These are phyloP conservation scores for Trichogramma evanescens DNA, from an alignment of 2,888 invertebrate species.

Conservation along the genomic window DNA sequence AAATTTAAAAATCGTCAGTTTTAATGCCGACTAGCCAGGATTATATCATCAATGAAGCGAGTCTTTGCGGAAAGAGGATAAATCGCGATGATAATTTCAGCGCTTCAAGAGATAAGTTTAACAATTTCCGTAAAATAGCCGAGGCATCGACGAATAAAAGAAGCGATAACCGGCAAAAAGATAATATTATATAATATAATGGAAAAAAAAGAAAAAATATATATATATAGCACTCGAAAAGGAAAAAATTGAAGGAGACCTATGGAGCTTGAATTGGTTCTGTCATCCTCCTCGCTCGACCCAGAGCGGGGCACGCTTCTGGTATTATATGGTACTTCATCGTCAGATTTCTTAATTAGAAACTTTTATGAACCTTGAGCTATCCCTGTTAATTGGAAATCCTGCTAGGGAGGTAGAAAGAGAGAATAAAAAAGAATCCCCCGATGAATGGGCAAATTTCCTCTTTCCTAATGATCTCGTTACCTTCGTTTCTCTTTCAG, in stretches of 20 bases:
- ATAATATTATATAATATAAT: slow-evolving; percentile 9
- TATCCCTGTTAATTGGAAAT: slow-evolving; percentile 20
- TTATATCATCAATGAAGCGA: too few relatives aligned
- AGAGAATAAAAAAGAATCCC: slow-evolving; percentile 10
- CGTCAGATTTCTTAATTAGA: slow-evolving; percentile 18
- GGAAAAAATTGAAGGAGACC: slow-evolving; percentile 1
- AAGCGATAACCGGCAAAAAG: slow-evolving; percentile 2
- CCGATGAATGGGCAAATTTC: slow-evolving; percentile 20
- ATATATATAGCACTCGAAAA: background rate
- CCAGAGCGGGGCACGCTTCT: too few relatives aligned
- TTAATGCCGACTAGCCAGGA: too few relatives aligned
- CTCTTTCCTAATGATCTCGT: slow-evolving; percentile 19
- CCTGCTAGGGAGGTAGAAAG: slow-evolving; percentile 7
- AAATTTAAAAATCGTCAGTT: too few relatives aligned
- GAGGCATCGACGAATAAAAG: slow-evolving; percentile 2
- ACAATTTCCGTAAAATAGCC: slow-evolving; percentile 1
- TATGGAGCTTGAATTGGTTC: slow-evolving; percentile 7
- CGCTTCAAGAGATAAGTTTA: background rate
- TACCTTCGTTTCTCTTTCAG: background rate
- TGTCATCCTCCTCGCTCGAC: background rate
- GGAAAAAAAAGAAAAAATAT: slow-evolving; percentile 14
- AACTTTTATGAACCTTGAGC: slow-evolving; percentile 12
- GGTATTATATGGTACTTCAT: slow-evolving; percentile 4
- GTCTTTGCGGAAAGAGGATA: too few relatives aligned
- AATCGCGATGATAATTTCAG: background rate